phyloP scores from a whole-genome alignment of 1,140 invertebrate genomes.

The Orius insidiosus region DNA sequence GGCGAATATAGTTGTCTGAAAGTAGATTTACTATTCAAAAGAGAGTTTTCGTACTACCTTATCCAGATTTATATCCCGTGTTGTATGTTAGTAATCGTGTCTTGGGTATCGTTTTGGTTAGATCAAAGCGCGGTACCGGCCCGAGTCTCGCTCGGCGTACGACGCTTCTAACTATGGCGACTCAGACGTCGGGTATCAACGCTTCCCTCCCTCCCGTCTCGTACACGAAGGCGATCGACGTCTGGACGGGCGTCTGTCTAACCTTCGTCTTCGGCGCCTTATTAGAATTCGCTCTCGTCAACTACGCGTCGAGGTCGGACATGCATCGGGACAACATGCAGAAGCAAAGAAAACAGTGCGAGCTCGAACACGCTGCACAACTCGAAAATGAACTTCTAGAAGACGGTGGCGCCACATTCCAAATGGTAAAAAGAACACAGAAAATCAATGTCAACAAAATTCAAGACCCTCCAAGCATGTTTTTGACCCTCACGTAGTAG shows the following conservation, averaged over 20 bases:
- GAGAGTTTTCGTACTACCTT: constrained; percentile 95
- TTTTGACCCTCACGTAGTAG: too few species aligned
- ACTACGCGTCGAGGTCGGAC: constrained; percentile 89
- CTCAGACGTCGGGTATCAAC: constrained; percentile 89
- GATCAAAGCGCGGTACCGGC: constrained; percentile 93
- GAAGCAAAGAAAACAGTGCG: constrained; percentile 50
- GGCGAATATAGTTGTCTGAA: constrained; percentile 93
- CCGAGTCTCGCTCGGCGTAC: constrained; percentile 89
- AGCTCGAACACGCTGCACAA: constrained; percentile 58
- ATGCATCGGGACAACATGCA: constrained; percentile 76
- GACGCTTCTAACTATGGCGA: constrained; percentile 90
- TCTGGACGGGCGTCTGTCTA: constrained; percentile 93
- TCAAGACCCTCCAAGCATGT: too few species aligned
- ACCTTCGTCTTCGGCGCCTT: constrained; percentile 95
- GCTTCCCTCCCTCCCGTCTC: constrained; percentile 90
- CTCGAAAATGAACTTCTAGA: constrained; percentile 65
- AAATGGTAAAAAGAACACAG: constrained; percentile 54
- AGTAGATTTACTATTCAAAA: constrained; percentile 85
- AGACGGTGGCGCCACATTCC: constrained; percentile 66
- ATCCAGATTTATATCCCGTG: constrained; percentile 95
- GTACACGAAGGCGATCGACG: constrained; percentile 93
- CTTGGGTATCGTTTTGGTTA: constrained; percentile 95
- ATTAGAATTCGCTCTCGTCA: constrained; percentile 89
- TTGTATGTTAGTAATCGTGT: constrained; percentile 93
- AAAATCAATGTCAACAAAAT: too few species aligned